phyloP scores from a whole-genome alignment of 2,888 invertebrate genomes.

The Rotaria magnacalcarata region DNA sequence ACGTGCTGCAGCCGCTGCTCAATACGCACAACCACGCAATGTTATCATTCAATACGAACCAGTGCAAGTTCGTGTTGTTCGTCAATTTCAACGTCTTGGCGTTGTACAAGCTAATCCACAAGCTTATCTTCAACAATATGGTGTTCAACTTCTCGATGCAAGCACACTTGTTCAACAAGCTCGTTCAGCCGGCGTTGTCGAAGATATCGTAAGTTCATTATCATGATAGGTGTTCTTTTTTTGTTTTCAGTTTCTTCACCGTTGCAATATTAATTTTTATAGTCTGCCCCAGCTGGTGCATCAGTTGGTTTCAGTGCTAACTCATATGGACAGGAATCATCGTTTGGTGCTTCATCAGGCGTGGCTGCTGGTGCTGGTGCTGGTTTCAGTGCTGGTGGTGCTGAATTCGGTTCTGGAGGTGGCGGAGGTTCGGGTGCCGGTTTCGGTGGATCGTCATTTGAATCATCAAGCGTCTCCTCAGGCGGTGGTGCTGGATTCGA shows the following conservation, averaged over 20 bases:
- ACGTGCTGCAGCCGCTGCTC: too few relatives aligned
- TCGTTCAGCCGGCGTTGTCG: not conserved
- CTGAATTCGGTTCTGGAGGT: not conserved
- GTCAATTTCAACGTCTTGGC: constrained; percentile 19
- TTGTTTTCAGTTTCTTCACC: not conserved
- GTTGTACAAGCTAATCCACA: not conserved
- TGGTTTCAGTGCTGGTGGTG: not conserved
- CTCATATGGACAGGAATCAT: not conserved
- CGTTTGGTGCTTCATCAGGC: too few relatives aligned
- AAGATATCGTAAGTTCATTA: too few relatives aligned
- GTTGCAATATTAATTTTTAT: not conserved
- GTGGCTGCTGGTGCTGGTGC: not conserved
- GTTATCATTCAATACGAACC: too few relatives aligned
- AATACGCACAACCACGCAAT: too few relatives aligned
- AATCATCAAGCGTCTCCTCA: too few relatives aligned
- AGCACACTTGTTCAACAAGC: not conserved
- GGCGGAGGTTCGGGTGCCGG: not conserved
- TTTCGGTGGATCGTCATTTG: too few relatives aligned
- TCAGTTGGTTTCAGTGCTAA: not conserved
- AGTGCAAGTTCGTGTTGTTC: too few relatives aligned
- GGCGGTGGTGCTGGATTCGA: too few relatives aligned
- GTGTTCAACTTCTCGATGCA: not conserved
- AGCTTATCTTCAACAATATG: not conserved
- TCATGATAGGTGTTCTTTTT: too few relatives aligned
- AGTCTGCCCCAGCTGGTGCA: too few relatives aligned